Evolutionary conservation across 2,797 vertebrate species (phyloP).

Genomic region (Erpetoichthys calabaricus): DNA sequence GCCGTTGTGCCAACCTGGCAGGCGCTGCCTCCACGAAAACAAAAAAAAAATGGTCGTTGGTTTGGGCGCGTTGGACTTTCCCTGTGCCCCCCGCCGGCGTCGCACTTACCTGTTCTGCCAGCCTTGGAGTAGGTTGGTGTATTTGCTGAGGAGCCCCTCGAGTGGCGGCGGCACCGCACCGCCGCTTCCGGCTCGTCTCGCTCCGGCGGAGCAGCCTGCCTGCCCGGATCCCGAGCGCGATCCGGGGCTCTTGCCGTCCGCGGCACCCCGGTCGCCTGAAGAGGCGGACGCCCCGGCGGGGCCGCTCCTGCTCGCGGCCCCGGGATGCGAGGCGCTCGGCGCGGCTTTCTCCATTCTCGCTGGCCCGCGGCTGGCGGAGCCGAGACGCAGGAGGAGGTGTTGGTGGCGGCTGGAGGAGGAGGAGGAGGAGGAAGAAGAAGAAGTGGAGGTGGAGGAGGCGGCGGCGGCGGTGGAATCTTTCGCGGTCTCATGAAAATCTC

Average conservation of each 20-base stretch:
- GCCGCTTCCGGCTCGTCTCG: constrained; percentile 28
- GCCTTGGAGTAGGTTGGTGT: constrained; percentile 92
- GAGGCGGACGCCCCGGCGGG: constrained; percentile 12
- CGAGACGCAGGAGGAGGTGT: too few species aligned
- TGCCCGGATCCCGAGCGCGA: constrained; percentile 37
- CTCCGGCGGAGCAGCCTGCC: constrained; percentile 15
- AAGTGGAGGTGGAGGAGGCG: too few species aligned
- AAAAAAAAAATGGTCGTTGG: too few species aligned
- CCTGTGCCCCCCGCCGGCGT: too few species aligned
- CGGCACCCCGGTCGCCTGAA: constrained; percentile 32
- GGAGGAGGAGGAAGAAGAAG: too few species aligned
- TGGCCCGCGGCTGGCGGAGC: too few species aligned
- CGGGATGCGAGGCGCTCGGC: constrained; percentile 38
- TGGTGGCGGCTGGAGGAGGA: too few species aligned
- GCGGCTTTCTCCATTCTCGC: constrained; percentile 31
- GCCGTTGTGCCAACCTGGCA: too few species aligned
- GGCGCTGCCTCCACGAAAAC: too few species aligned
- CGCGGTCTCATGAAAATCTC: not conserved
- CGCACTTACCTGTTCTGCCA: constrained; percentile 85
- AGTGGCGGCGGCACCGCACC: constrained; percentile 44
- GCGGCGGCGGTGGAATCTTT: too few species aligned
- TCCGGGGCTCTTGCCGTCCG: constrained; percentile 40
- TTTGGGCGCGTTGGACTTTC: too few species aligned
- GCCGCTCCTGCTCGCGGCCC: constrained; percentile 27
- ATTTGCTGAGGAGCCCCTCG: constrained; percentile 88